These are phyloP conservation scores for Vanessa atalanta DNA, from an alignment of 1,140 invertebrate species.

Conservation along the genomic window DNA sequence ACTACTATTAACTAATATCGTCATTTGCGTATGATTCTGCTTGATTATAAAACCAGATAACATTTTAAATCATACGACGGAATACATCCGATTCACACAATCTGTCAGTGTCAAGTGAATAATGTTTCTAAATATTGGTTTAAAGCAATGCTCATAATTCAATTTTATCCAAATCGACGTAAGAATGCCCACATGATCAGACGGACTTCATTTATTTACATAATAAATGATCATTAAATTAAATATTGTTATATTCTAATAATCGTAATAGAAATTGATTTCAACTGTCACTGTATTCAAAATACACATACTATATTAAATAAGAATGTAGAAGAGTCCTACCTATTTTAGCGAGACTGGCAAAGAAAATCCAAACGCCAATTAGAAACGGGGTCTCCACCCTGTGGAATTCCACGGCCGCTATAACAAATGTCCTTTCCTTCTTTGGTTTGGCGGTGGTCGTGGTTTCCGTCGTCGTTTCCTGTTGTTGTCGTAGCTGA, in stretches of 20 bases:
- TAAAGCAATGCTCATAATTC: too few species aligned
- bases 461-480: slow-evolving; percentile 56
- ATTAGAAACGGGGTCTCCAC: slow-evolving; percentile 97
- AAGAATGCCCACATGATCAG: too few species aligned
- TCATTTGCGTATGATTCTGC: not conserved
- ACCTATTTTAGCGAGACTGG: slow-evolving; percentile 97
- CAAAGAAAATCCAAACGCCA: slow-evolving; percentile 96
- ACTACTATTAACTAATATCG: slow-evolving; percentile 4
- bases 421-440: slow-evolving; percentile 83
- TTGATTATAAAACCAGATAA: not conserved
- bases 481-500: slow-evolving; percentile 60
- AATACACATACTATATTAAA: not conserved
- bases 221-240: too few species aligned
- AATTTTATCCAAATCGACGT: too few species aligned
- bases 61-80: too few species aligned
- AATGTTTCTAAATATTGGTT: too few species aligned
- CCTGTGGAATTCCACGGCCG: slow-evolving; percentile 91
- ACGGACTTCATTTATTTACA: too few species aligned
- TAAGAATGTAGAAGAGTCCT: slow-evolving; percentile 61
- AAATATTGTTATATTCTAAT: too few species aligned
- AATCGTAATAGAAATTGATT: too few species aligned
- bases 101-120: too few species aligned
- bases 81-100: too few species aligned
- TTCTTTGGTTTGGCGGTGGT: slow-evolving; percentile 58
- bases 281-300: too few species aligned